Conservation (phyloP, 2,888 invertebrate genomes). For the Halictus quadricinctus region DNA sequence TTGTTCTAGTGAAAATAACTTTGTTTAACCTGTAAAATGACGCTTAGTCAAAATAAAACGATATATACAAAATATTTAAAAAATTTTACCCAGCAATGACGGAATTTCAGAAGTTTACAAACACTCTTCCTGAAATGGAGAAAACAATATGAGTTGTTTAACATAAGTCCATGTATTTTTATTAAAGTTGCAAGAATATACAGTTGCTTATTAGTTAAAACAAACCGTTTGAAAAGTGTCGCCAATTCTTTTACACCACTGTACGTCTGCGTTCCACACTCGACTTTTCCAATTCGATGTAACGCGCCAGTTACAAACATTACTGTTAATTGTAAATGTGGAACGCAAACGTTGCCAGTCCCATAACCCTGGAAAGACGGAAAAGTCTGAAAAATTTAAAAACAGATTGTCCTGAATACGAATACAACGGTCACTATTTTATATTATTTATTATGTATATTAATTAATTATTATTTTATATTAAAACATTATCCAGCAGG, state of each 20-base stretch:
- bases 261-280: background rate
- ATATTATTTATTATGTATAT: no score
- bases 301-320: background rate
- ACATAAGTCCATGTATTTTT: constrained; percentile 34
- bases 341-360: background rate
- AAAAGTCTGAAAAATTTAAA: no score
- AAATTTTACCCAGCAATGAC: no score
- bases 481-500: no score
- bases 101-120: background rate
- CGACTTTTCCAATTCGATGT: background rate
- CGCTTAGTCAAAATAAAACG: no score
- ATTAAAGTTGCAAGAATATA: constrained; percentile 63
- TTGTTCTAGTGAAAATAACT: background rate
- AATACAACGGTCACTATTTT: no score
- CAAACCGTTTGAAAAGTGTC: constrained; percentile 32
- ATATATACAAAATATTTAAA: no score
- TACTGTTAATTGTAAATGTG: background rate
- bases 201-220: constrained; percentile 38
- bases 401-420: no score
- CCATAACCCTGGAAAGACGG: background rate
- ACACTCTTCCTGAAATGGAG: background rate
- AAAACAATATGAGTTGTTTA: background rate
- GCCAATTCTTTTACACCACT: background rate
- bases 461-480: no score
- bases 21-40: no score